Base-by-base conservation (phyloP, 2,113 vertebrate genomes). In the Spea bombifrons region DNA sequence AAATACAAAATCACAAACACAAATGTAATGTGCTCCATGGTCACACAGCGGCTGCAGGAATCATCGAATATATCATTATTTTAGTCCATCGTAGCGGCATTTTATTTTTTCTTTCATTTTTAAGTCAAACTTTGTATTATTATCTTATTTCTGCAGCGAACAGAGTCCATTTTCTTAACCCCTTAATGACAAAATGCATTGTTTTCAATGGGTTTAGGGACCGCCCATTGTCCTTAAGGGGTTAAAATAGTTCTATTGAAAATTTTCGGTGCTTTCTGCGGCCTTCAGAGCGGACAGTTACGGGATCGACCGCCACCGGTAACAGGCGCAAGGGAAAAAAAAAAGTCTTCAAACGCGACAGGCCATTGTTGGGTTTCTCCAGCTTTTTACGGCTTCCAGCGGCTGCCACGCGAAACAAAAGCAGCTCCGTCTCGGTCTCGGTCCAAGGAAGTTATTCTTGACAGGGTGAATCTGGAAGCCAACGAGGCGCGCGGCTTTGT, bases 391-490 rank as follows among this genome's bases (percentile, higher is more conserved):
- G 50, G 50, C 50, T 52, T 30, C 30, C 30, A 30, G 30, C 2
- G 30, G 30, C 30, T 30, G 30, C 30, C 55, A 68, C 49, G 69
- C 65, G 46, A 76, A 67, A 30, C 4, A 46, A 3, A n/a, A 8
- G 7, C 65, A 13, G 15, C 63, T 75, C 6, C 15, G 53, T 55
- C 49, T 67, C 5, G 63, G 15, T 52, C 6, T 50, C 44, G 48
- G 43, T 66, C 64, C 12, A 43, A 46, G 30, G 17, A 63, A 66
- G 15, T 5, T 17, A 64, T 17, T 17, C 4, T 64, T 75, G 74
- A 57, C 64, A 67, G 17, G 74, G 74, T 75, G 44, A 75, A 57
- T 10, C 15, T 8, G 6, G 17, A 17, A n/a, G 48, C 74, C 67
- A 75, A 75, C 45, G 43, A 66, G 52, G 30, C 49, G 7, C 12